A percentile compares a stretch with the other conserved stretches of the same genome.
phyloP scores from a whole-genome alignment of 1,140 invertebrate species.

The Caenorhabditis briggsae region DNA sequence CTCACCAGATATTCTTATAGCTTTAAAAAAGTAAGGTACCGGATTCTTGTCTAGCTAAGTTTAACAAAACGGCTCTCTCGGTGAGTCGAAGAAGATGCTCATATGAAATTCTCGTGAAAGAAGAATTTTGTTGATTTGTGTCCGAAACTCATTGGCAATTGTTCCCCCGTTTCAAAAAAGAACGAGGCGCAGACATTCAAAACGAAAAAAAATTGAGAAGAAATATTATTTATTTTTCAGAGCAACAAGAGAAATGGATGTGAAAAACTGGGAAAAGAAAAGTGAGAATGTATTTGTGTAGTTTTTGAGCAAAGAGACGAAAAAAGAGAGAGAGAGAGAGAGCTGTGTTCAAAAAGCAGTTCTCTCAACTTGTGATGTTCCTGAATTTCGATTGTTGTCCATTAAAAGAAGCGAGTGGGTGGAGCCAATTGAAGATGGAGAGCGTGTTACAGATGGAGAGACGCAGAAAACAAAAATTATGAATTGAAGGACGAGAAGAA shows the following conservation, averaged over 20 bases:
- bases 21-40: neutral
- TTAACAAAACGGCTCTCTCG: too few species aligned
- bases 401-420: constrained; percentile 11
- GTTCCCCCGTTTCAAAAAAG: neutral
- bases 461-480: constrained; percentile 43
- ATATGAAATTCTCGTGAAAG: neutral
- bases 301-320: constrained; percentile 8
- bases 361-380: constrained; percentile 23
- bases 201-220: neutral
- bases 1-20: too few species aligned
- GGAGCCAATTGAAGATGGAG: neutral
- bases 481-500: constrained; percentile 14
- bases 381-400: constrained; percentile 47
- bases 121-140: neutral
- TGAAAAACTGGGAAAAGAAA: neutral
- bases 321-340: neutral
- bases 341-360: constrained; percentile 40
- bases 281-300: neutral
- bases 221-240: neutral
- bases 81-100: neutral
- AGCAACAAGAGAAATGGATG: neutral
- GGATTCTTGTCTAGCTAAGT: neutral
- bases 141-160: constrained; percentile 3
- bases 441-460: neutral
- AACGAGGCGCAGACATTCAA: neutral